Evolutionary conservation across 2,797 vertebrate genomes (phyloP).

Genomic region (Sternarchorhynchus goeldii): DNA sequence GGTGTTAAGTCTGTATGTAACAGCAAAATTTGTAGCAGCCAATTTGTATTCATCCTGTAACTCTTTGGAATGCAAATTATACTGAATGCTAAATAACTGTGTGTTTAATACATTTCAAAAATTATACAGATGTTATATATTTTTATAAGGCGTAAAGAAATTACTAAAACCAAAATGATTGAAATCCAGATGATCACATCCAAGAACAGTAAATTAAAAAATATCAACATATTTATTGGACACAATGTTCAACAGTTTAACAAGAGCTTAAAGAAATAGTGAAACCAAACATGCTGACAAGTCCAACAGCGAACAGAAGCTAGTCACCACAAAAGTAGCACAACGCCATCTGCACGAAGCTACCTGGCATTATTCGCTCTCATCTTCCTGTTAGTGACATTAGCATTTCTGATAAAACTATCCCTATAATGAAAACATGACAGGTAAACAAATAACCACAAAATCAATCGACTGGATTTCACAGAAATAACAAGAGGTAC

Average conservation of each 20-base stretch:
- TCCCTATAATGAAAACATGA: slow-evolving; percentile 38
- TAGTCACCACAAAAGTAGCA: background rate
- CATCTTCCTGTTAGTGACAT: slow-evolving; percentile 3
- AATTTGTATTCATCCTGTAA: no score
- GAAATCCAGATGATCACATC: background rate
- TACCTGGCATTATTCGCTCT: background rate
- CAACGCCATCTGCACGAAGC: background rate
- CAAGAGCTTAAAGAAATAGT: slow-evolving; percentile 46
- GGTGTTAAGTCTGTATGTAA: background rate
- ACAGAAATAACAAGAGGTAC: slow-evolving; percentile 27
- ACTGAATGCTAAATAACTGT: slow-evolving; percentile 1
- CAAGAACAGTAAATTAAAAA: slow-evolving; percentile 38
- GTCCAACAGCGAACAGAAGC: slow-evolving; percentile 13
- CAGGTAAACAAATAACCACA: slow-evolving; percentile 50
- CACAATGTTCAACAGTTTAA: slow-evolving; percentile 56
- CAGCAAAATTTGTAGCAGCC: no score
- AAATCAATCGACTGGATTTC: slow-evolving; percentile 28
- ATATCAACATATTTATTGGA: slow-evolving; percentile 58
- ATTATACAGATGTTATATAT: slow-evolving; percentile 32
- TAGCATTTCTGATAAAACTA: background rate
- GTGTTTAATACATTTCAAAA: background rate
- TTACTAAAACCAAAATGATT: background rate
- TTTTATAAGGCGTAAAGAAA: background rate
- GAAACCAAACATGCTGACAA: slow-evolving; percentile 32
- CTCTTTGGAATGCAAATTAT: background rate